Conservation (phyloP, 1,140 invertebrate species). For the Chymomyza costata region DNA sequence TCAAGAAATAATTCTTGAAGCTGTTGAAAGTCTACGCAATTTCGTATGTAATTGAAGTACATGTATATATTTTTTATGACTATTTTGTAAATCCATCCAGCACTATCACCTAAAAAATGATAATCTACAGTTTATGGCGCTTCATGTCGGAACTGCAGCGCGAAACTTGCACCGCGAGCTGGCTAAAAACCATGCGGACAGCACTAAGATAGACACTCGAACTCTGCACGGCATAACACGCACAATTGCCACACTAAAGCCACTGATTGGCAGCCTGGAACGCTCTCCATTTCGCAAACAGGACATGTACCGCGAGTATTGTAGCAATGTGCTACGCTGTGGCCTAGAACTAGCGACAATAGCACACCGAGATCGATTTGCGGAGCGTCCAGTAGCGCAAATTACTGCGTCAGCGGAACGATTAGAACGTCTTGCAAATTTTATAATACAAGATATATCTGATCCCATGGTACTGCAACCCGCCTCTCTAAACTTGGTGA, state of each 20-base stretch:
- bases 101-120: slow-evolving; percentile 93
- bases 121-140: slow-evolving; percentile 90
- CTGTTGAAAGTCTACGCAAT: slow-evolving; percentile 90
- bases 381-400: slow-evolving; percentile 82
- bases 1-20: slow-evolving; percentile 94
- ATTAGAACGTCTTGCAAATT: slow-evolving; percentile 87
- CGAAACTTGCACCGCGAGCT: slow-evolving; percentile 85
- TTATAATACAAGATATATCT: slow-evolving; percentile 89
- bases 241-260: slow-evolving; percentile 89
- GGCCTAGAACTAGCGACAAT: slow-evolving; percentile 90
- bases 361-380: slow-evolving; percentile 90
- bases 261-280: slow-evolving; percentile 91
- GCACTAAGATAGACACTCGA: slow-evolving; percentile 84
- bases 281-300: slow-evolving; percentile 77
- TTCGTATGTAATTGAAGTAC: slow-evolving; percentile 81
- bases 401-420: slow-evolving; percentile 83
- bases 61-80: neutral
- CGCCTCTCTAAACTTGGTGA: slow-evolving; percentile 89
- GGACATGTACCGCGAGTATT: slow-evolving; percentile 67
- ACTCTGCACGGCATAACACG: slow-evolving; percentile 89
- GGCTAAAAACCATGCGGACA: slow-evolving; percentile 77
- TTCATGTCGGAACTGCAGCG: slow-evolving; percentile 89
- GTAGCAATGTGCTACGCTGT: slow-evolving; percentile 82
- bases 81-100: slow-evolving; percentile 77
- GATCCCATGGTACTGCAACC: slow-evolving; percentile 94